Evolutionary conservation across 2,113 vertebrate genomes (phyloP), one percentile per base, ranked within the genome.

Genomic region (Nothocercus nigrocapillus): DNA sequence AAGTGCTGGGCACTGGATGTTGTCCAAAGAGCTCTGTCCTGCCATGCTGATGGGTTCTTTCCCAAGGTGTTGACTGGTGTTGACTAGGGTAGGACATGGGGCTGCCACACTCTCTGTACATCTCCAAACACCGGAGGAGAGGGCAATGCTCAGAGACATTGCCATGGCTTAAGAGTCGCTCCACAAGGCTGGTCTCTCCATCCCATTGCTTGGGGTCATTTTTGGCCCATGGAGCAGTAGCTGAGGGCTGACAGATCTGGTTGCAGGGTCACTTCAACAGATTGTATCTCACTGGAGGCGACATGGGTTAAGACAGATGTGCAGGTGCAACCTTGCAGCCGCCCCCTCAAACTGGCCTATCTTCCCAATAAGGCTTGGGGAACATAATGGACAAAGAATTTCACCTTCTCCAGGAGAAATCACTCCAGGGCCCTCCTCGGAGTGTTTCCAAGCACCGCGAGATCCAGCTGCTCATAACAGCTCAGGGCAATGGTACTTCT

Each of bases 301-400:
- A 22, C 0, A 0, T 30, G 36, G 15, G 19, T 11, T 53, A 24
- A 13, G 18, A 34, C n/a, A 47, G 38, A 38, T 34, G 34, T 19
- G 53, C 53, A 28, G 27, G 53, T 54, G 53, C 53, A 15, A 36
- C 27, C n/a, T 4, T 14, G 15, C 28, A 59, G 7, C 18, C 54
- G 40, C 28, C 45, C 34, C 8, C 28, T 32, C 36, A n/a, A 38
- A 17, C 0, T 4, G 49, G 69, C 47, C 56, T 34, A 19, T 70
- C 21, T 82, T 36, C 77, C 45, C 59, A 16, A 13, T 1, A 10
- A 69, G 40, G n/a, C 25, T 13, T 2, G 3, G 22, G 15, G 6
- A 32, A 42, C 32, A 27, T 61, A 3, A 45, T 2, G 38, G 47
- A 30, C 69, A 34, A 15, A 62, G 28, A 12, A 25, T 68, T 61